These are phyloP conservation scores for Platerodrilus igneus DNA, from an alignment of 2,888 invertebrate species.

Conservation along the genomic window DNA sequence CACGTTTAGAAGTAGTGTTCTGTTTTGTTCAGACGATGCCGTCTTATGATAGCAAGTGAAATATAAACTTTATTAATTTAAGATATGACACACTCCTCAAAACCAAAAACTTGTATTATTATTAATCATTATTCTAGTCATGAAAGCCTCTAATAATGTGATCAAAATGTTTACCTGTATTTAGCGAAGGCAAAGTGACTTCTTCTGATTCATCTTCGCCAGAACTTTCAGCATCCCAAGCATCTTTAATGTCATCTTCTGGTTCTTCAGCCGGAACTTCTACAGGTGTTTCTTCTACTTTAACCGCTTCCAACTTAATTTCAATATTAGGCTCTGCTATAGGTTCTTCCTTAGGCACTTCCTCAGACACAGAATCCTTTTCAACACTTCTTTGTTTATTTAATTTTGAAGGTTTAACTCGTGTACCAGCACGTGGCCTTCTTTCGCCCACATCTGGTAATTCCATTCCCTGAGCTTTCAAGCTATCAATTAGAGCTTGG, in stretches of 20 bases:
- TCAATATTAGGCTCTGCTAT: no score
- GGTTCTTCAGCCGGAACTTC: constrained; percentile 38
- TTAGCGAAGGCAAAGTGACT: no score
- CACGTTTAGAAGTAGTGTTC: no score
- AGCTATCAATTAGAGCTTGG: constrained; percentile 80
- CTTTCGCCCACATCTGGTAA: constrained; percentile 68
- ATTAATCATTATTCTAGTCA: no score
- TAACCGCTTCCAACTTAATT: constrained; percentile 29
- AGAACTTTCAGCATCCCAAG: constrained; percentile 78
- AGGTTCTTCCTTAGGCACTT: constrained; percentile 12
- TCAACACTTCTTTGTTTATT: constrained; percentile 62
- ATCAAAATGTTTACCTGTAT: constrained; percentile 10
- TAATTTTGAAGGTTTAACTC: constrained; percentile 66
- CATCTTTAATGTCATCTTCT: constrained; percentile 67
- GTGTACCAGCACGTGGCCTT: constrained; percentile 63
- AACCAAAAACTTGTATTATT: no score
- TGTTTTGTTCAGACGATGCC: no score
- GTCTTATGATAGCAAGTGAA: no score
- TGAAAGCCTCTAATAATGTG: no score
- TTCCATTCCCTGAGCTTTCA: constrained; percentile 84
- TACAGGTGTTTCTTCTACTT: constrained; percentile 33
- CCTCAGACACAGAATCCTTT: constrained; percentile 27
- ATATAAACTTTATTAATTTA: no score
- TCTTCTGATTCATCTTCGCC: constrained; percentile 54
- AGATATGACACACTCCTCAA: no score